Percentiles rank a stretch among this genome's conserved stretches.
phyloP scores from a whole-genome alignment of 2,888 invertebrate genomes.

The Erebia epiphron region DNA sequence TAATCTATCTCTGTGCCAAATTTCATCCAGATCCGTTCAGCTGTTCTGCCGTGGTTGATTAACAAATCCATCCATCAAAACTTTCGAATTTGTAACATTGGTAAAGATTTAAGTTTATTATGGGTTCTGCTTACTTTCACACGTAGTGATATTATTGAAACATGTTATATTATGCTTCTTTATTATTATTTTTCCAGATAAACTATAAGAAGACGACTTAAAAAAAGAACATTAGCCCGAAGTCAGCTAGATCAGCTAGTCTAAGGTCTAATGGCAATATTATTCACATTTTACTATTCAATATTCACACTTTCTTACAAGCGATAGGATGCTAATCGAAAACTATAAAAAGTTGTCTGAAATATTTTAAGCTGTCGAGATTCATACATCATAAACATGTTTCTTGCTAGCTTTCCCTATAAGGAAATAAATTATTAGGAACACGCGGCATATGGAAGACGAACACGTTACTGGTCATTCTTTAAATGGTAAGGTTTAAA shows the following conservation, averaged over 20 bases:
- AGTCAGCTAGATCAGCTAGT: background rate
- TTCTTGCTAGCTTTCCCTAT: background rate
- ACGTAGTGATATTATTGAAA: too few species aligned
- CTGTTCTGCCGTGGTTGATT: too few species aligned
- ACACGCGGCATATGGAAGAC: conserved; percentile 16
- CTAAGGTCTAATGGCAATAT: background rate
- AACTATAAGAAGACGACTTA: background rate
- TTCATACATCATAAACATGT: conserved; percentile 4
- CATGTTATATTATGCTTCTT: too few species aligned
- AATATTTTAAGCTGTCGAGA: conserved; percentile 10
- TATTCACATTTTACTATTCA: background rate
- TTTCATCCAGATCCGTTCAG: too few species aligned
- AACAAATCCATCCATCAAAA: too few species aligned
- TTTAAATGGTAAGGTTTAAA: conserved; percentile 28
- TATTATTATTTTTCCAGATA: too few species aligned
- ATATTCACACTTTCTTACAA: conserved; percentile 6
- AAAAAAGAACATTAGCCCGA: background rate
- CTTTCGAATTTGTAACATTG: too few species aligned
- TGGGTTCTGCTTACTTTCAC: too few species aligned
- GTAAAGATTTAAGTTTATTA: too few species aligned
- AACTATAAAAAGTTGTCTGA: background rate
- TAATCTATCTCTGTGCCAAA: too few species aligned
- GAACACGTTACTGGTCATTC: conserved; percentile 16
- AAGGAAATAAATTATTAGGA: conserved; percentile 21
- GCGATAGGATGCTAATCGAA: background rate